Conservation (phyloP, 1,140 invertebrate genomes). For the Drosophila nikananu region DNA sequence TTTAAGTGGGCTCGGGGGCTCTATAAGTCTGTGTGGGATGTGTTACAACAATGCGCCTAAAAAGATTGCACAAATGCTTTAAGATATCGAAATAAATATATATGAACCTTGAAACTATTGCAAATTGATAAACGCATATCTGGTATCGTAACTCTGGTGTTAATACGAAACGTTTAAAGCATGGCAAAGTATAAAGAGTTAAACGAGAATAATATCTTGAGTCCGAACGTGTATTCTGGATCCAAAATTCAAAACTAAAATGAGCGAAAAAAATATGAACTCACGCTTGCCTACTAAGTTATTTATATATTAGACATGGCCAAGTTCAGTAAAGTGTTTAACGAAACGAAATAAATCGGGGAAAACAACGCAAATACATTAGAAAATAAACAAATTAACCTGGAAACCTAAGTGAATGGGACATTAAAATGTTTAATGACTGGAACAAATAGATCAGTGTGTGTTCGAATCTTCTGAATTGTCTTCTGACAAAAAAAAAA, state of each 20-base stretch:
- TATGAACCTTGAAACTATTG: slow-evolving; percentile 69
- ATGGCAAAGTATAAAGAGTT: slow-evolving; percentile 64
- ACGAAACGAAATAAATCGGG: slow-evolving; percentile 52
- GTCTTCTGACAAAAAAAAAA: slow-evolving; percentile 22
- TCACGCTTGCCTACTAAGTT: slow-evolving; percentile 49
- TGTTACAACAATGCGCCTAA: slow-evolving; percentile 72
- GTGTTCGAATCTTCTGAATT: slow-evolving; percentile 27
- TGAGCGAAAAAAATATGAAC: slow-evolving; percentile 23
- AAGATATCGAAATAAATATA: slow-evolving; percentile 62
- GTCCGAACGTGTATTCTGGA: slow-evolving; percentile 35
- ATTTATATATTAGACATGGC: slow-evolving; percentile 44
- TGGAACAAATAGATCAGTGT: slow-evolving; percentile 47
- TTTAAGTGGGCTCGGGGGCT: slow-evolving; percentile 33
- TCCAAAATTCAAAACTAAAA: slow-evolving; percentile 46
- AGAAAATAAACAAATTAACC: slow-evolving; percentile 43
- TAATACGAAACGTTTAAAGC: slow-evolving; percentile 74
- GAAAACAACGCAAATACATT: slow-evolving; percentile 49
- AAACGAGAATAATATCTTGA: slow-evolving; percentile 43
- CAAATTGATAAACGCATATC: slow-evolving; percentile 68
- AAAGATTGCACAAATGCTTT: slow-evolving; percentile 62
- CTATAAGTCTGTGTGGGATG: slow-evolving; percentile 52
- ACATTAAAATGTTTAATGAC: slow-evolving; percentile 54
- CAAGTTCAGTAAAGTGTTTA: slow-evolving; percentile 51
- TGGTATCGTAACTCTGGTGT: slow-evolving; percentile 63
- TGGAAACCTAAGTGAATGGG: slow-evolving; percentile 47